These are phyloP conservation scores for Petaurus breviceps DNA, from an alignment of 2,113 vertebrate genomes.

Conservation along the genomic window DNA sequence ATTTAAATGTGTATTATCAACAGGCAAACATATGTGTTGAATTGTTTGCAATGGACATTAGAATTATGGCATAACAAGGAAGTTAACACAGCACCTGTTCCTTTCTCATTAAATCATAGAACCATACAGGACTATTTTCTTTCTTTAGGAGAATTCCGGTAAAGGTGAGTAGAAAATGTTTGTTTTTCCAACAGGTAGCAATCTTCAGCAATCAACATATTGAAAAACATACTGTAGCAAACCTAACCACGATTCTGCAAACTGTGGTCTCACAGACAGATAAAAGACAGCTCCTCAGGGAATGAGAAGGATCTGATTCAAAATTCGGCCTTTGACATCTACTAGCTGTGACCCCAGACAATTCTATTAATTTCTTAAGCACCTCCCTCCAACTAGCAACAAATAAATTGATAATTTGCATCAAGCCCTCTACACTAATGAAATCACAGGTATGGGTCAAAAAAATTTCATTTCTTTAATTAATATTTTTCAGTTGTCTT, in stretches of 20 bases:
- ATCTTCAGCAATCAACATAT: conserved; percentile 70
- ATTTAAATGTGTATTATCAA: conserved; percentile 47
- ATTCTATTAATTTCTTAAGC: background rate
- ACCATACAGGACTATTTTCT: conserved; percentile 26
- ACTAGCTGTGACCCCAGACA: background rate
- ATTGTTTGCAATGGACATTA: conserved; percentile 27
- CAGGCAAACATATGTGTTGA: conserved; percentile 12
- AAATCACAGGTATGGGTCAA: background rate
- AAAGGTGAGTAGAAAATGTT: conserved; percentile 61
- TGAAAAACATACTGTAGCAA: conserved; percentile 55
- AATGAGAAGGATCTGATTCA: background rate
- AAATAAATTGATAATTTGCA: background rate
- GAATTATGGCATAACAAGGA: conserved; percentile 42
- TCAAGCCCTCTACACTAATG: background rate
- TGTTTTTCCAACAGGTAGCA: conserved; percentile 38
- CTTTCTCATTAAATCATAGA: conserved; percentile 55
- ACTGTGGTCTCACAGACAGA: conserved; percentile 53
- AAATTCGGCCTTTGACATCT: background rate
- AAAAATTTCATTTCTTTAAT: background rate
- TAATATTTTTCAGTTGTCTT: background rate
- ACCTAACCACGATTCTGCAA: conserved; percentile 54
- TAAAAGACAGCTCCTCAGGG: background rate
- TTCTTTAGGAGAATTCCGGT: background rate
- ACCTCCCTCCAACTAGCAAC: background rate
- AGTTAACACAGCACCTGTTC: conserved; percentile 5